phyloP scores from a whole-genome alignment of 2,797 vertebrate genomes.

The Prionace glauca region DNA sequence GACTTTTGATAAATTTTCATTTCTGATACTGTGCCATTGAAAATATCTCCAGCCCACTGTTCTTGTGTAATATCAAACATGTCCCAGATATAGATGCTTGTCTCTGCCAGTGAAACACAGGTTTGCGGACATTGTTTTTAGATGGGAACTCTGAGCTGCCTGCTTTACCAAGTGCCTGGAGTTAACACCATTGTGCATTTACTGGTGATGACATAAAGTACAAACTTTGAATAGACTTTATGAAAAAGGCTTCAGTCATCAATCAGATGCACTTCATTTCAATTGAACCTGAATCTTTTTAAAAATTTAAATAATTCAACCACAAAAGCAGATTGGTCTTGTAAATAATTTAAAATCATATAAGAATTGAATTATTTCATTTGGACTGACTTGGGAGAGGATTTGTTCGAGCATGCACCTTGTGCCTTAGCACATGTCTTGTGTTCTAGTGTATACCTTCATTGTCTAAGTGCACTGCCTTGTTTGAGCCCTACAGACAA shows the following conservation, averaged over 20 bases:
- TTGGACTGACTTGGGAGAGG: background rate
- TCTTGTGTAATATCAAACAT: background rate
- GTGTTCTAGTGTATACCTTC: background rate
- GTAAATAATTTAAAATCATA: slow-evolving; percentile 32
- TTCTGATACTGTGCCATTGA: background rate
- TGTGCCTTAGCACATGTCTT: background rate
- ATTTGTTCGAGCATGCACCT: background rate
- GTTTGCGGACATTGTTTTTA: no score
- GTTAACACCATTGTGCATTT: background rate
- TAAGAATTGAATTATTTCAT: background rate
- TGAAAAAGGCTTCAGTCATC: background rate
- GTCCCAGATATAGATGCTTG: background rate
- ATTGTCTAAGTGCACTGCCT: background rate
- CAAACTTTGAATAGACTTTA: background rate
- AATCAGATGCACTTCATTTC: background rate
- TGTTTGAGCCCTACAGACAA: background rate
- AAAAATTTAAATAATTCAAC: slow-evolving; percentile 15
- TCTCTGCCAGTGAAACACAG: background rate
- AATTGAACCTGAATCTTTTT: background rate
- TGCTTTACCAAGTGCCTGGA: background rate
- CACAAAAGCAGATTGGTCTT: background rate
- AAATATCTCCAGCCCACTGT: background rate
- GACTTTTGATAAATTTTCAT: background rate
- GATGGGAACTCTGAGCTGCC: background rate
- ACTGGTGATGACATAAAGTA: background rate